Percentiles rank a stretch among this genome's conserved stretches.
phyloP scores from a whole-genome alignment of 2,888 invertebrate species.

The Diloba caeruleocephala region DNA sequence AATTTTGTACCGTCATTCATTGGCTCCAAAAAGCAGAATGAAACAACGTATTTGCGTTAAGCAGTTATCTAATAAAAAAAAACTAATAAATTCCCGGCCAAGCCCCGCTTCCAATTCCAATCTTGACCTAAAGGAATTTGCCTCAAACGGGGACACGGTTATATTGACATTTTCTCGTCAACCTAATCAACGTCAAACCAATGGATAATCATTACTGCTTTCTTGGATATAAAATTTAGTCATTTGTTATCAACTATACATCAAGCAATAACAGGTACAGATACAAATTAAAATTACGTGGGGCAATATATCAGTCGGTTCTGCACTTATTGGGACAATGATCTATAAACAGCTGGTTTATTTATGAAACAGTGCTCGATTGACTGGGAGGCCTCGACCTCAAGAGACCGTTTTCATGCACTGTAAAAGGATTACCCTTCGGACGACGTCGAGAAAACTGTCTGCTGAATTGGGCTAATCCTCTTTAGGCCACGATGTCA shows the following conservation, averaged over 20 bases:
- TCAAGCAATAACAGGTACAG: conserved; percentile 23
- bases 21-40: too few species aligned
- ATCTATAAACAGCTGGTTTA: conserved; percentile 62
- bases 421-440: conserved; percentile 68
- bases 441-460: conserved; percentile 62
- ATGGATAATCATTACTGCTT: conserved; percentile 31
- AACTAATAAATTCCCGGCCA: conserved; percentile 26
- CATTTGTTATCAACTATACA: conserved; percentile 39
- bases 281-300: conserved; percentile 44
- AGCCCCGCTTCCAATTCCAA: conserved; percentile 21
- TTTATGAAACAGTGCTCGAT: conserved; percentile 65
- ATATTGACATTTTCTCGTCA: conserved; percentile 35
- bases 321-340: conserved; percentile 64
- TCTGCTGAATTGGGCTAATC: conserved; percentile 71
- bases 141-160: conserved; percentile 30
- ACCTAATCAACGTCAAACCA: too few species aligned
- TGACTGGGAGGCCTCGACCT: conserved; percentile 66
- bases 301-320: conserved; percentile 46
- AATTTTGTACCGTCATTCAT: too few species aligned
- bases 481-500: conserved; percentile 57
- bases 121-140: conserved; percentile 36
- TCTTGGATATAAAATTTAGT: conserved; percentile 39
- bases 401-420: conserved; percentile 59
- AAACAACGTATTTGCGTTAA: conserved; percentile 16
- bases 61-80: conserved; percentile 29